phyloP scores from a whole-genome alignment of 2,113 vertebrate genomes.

The Hemibagrus wyckioides region DNA sequence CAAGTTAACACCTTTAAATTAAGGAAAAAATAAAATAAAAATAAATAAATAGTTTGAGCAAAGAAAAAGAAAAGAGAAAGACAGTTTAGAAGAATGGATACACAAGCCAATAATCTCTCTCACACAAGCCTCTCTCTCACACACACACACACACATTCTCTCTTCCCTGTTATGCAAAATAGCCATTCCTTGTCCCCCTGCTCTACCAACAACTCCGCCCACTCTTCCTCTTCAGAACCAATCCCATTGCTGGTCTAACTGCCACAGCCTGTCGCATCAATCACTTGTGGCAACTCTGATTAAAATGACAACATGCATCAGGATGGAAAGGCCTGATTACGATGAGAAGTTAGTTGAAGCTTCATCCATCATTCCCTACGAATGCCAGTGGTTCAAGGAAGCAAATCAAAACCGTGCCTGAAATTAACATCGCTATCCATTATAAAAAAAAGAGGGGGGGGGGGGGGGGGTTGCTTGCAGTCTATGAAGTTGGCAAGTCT shows the following conservation, averaged over 20 bases:
- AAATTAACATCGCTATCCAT: slow-evolving; percentile 16
- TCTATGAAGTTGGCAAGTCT: not conserved
- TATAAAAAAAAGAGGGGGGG: slow-evolving; percentile 18
- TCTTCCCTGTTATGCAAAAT: slow-evolving; percentile 27
- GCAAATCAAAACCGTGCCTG: slow-evolving; percentile 37
- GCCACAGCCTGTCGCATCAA: slow-evolving; percentile 47
- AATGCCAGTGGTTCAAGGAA: slow-evolving; percentile 13
- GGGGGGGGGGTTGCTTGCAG: no score
- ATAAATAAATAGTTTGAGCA: not conserved
- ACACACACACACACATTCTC: not conserved
- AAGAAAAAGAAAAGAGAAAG: not conserved
- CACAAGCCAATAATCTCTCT: not conserved
- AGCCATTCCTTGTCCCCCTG: slow-evolving; percentile 13
- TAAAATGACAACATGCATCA: slow-evolving; percentile 55
- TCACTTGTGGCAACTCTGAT: slow-evolving; percentile 47
- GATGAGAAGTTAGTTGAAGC: slow-evolving; percentile 38
- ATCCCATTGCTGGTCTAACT: slow-evolving; percentile 37
- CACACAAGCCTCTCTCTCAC: not conserved
- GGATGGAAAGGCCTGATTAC: slow-evolving; percentile 46
- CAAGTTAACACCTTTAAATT: not conserved
- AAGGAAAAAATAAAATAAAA: not conserved
- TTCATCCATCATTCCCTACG: slow-evolving; percentile 46
- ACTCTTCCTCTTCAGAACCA: slow-evolving; percentile 15
- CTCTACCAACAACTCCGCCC: slow-evolving; percentile 30
- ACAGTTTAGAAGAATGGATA: not conserved